These are phyloP conservation scores for Napeogenes sylphis DNA, from an alignment of 2,888 invertebrate genomes.

Conservation along the genomic window DNA sequence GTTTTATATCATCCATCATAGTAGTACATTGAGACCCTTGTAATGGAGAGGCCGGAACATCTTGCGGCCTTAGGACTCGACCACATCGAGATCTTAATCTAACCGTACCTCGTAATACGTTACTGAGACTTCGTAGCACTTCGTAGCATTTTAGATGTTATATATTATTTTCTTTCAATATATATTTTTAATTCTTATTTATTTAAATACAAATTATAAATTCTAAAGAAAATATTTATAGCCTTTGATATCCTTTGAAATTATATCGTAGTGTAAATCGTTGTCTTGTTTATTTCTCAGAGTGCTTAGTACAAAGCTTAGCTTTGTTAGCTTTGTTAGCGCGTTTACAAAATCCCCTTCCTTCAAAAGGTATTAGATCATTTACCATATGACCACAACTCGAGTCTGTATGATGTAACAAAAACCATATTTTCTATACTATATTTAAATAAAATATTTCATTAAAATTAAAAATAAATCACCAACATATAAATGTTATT, in stretches of 20 bases:
- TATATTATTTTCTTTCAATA: neutral
- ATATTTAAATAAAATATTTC: neutral
- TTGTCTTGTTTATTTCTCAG: slow-evolving; percentile 4
- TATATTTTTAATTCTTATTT: neutral
- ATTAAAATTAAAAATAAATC: too few species aligned
- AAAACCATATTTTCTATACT: neutral
- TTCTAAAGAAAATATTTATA: neutral
- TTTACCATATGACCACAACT: slow-evolving; percentile 1
- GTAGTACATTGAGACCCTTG: slow-evolving; percentile 25
- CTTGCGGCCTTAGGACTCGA: slow-evolving; percentile 19
- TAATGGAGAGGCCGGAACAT: slow-evolving; percentile 26
- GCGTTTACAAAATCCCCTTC: slow-evolving; percentile 15
- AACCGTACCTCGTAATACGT: slow-evolving; percentile 6
- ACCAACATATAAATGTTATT: too few species aligned
- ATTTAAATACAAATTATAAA: too few species aligned
- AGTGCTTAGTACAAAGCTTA: slow-evolving; percentile 4
- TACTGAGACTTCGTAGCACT: slow-evolving; percentile 19
- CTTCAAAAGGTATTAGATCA: slow-evolving; percentile 12
- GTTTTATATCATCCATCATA: slow-evolving; percentile 24
- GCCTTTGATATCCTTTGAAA: neutral
- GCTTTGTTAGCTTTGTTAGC: slow-evolving; percentile 22
- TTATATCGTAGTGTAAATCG: neutral
- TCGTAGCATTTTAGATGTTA: slow-evolving; percentile 21
- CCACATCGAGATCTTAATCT: slow-evolving; percentile 13
- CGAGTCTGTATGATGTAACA: neutral